phyloP scores from a whole-genome alignment of 2,113 vertebrate species.

The Nestor notabilis region DNA sequence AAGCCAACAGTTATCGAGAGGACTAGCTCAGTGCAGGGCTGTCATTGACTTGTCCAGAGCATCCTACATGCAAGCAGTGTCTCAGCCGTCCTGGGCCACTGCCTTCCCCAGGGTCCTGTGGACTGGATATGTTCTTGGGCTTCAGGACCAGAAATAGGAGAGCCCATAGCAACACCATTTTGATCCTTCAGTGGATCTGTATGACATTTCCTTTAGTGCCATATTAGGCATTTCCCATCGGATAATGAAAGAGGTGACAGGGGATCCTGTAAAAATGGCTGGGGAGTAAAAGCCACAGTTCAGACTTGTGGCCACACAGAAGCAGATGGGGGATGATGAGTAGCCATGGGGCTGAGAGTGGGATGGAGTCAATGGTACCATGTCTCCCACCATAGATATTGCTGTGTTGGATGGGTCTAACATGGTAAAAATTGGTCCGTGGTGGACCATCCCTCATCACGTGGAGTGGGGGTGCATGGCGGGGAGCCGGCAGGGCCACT shows the following conservation, averaged over 20 bases:
- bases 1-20: not conserved
- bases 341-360: rapidly evolving
- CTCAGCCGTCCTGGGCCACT: not conserved
- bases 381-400: not conserved
- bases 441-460: no score
- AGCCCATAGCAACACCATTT: not conserved
- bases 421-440: no score
- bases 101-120: not conserved
- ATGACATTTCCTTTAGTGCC: not conserved
- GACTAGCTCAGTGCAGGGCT: not conserved
- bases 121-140: rapidly evolving
- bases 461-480: no score
- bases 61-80: rapidly evolving
- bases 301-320: rapidly evolving
- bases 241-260: not conserved
- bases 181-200: not conserved
- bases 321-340: rapidly evolving
- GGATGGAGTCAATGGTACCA: not conserved
- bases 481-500: no score
- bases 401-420: no score
- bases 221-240: not conserved
- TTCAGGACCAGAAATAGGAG: not conserved
- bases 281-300: not conserved
- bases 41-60: rapidly evolving
- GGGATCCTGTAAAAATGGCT: rapidly evolving